Evolutionary conservation across 2,797 vertebrate species (phyloP).

Genomic region (Paguma larvata): DNA sequence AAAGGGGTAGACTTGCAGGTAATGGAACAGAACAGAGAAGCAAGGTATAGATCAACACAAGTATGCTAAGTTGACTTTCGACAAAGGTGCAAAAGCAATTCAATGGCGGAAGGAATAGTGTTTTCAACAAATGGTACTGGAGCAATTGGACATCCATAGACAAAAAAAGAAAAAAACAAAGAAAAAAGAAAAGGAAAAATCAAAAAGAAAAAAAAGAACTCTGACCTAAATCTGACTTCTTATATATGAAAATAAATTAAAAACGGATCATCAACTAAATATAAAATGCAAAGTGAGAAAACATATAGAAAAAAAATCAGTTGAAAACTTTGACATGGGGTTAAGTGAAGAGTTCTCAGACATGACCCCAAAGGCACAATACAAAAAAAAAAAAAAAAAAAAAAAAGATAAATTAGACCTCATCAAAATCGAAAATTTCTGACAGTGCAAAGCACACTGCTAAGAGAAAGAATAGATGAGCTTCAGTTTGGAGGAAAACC

Average conservation of each 20-base stretch:
- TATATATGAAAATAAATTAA: background rate
- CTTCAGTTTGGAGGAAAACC: background rate
- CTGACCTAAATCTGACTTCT: background rate
- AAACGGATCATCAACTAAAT: background rate
- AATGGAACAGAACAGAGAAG: background rate
- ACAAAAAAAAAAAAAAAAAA: background rate
- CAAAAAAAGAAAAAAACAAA: background rate
- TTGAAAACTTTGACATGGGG: background rate
- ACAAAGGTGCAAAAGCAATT: background rate
- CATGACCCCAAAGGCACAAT: background rate
- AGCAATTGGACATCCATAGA: background rate
- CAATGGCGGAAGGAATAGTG: background rate
- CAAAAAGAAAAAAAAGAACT: background rate
- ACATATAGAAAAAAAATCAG: background rate
- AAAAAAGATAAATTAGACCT: background rate
- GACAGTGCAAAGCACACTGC: background rate
- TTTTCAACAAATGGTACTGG: background rate
- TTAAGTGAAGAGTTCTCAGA: background rate
- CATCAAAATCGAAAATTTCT: background rate
- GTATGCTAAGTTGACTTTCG: background rate
- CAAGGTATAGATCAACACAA: background rate
- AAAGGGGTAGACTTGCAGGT: background rate
- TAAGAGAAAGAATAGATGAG: constrained; percentile 17
- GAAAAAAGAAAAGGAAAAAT: background rate
- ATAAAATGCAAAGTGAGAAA: background rate